A percentile compares a stretch with the other conserved stretches of the same genome.
These are phyloP conservation scores for Hirundo rustica DNA, from an alignment of 2,797 vertebrate genomes.

Conservation along the genomic window DNA sequence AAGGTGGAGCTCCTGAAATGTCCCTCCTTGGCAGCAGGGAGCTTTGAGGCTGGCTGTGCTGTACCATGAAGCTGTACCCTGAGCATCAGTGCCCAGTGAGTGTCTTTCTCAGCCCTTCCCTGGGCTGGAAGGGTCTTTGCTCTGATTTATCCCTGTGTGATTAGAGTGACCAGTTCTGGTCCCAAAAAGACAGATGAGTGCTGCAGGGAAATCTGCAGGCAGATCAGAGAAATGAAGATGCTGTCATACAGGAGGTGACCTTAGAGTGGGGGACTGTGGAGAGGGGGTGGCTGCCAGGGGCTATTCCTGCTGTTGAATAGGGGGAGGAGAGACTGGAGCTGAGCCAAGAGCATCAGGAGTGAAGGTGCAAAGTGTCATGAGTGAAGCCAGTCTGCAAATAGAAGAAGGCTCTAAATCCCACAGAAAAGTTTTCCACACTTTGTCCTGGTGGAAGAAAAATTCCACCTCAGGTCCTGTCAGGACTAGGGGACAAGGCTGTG, in stretches of 20 bases:
- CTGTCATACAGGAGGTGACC: not conserved
- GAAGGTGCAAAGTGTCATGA: not conserved
- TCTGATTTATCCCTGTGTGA: not conserved
- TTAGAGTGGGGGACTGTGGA: not conserved
- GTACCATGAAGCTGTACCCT: not conserved
- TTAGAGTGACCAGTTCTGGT: not conserved
- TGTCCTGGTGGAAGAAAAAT: not conserved
- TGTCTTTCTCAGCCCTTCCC: not conserved
- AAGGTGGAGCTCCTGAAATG: not conserved
- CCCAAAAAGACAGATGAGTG: not conserved
- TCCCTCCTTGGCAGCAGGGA: not conserved
- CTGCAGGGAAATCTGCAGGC: not conserved
- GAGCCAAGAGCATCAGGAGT: not conserved
- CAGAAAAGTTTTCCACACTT: not conserved
- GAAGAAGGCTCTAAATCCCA: not conserved
- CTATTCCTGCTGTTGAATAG: not conserved
- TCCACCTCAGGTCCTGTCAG: not conserved
- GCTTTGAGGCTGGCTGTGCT: not conserved
- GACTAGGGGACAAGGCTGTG: not conserved
- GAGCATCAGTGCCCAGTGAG: not conserved
- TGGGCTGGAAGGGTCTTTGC: not conserved
- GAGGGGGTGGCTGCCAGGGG: not conserved
- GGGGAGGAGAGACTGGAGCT: not conserved
- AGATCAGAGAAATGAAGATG: not conserved
- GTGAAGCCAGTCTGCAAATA: not conserved